phyloP scores from a whole-genome alignment of 2,888 invertebrate genomes.

The Brachyptera risi region DNA sequence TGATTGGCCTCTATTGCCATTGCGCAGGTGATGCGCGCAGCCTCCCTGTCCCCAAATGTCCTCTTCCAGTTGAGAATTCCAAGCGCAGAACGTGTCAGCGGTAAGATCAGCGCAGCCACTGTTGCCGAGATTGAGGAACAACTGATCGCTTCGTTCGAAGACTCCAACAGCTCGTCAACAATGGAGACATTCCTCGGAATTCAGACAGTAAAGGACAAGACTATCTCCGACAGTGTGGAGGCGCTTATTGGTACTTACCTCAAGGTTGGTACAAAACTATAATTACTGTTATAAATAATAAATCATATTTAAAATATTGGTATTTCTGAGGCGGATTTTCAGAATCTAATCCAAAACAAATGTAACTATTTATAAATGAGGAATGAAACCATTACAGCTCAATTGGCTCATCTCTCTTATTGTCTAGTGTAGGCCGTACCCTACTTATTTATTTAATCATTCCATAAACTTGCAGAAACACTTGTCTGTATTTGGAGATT shows the following conservation, averaged over 20 bases:
- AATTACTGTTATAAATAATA: too few species aligned
- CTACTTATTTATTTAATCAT: too few species aligned
- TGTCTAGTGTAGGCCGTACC: too few species aligned
- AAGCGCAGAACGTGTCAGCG: slow-evolving; percentile 44
- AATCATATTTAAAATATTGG: too few species aligned
- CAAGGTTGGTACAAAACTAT: slow-evolving; percentile 13
- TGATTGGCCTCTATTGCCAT: too few species aligned
- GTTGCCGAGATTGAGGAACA: slow-evolving; percentile 31
- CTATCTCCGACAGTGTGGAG: slow-evolving; percentile 79
- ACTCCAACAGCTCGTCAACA: slow-evolving; percentile 43
- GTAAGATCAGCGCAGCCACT: slow-evolving; percentile 22
- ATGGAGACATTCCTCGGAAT: slow-evolving; percentile 48
- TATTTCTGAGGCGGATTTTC: too few species aligned
- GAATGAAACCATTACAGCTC: too few species aligned
- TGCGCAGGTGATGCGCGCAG: slow-evolving; percentile 43
- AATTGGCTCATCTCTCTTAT: too few species aligned
- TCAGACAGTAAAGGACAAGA: slow-evolving; percentile 57
- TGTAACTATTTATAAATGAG: too few species aligned
- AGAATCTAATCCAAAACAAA: too few species aligned
- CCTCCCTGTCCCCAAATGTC: slow-evolving; percentile 48
- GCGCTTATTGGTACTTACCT: slow-evolving; percentile 75
- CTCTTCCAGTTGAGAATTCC: slow-evolving; percentile 49
- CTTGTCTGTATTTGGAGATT: too few species aligned
- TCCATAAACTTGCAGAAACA: too few species aligned
- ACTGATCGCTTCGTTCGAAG: slow-evolving; percentile 43